Base-by-base conservation (phyloP, 2,797 vertebrate species). In the Apogon talboti region DNA sequence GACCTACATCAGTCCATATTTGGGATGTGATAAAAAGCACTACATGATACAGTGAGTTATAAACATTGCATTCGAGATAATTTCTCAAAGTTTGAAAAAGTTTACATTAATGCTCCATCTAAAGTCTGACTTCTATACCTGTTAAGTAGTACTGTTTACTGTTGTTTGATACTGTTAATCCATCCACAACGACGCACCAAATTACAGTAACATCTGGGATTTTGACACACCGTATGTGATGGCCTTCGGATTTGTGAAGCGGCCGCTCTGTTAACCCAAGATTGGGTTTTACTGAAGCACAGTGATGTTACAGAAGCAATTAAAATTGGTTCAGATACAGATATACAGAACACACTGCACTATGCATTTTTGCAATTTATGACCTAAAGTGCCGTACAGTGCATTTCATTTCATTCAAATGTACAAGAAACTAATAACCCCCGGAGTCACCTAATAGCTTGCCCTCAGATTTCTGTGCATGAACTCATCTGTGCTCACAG, bases 401-500 rank as follows among this genome's bases (percentile, higher is more conserved):
- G 19, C 14, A 68, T 56, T 68, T 30, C n/a, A n/a, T n/a, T n/a
- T n/a, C 50, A 76, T 70, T 66, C 11, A 68, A 66, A 80, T 65
- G 58, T 9, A 74, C 49, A 38, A 59, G 15, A 60, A 69, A 57
- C 46, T 45, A 72, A 74, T 76, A 66, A 77, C 69, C 30, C 30
- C 49, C 61, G 53, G 13, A 46, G 46, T 57, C 71, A 51, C 73
- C 24, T 63, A 66, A 73, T 76, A 67, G 35, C 60, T 67, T 61
- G 38, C 16, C 45, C 57, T 79, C 66, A 74, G 44, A 56, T 62
- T 69, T 65, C 71, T 60, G 56, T 54, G 56, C 68, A 68, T 37
- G 55, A 47, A 66, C 64, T 70, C 66, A 71, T 76, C 63, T 43
- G 53, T 76, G 54, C 53, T 64, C 62, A 55, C 47, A 74, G 50